These are phyloP conservation scores for Silurus asotus DNA, from an alignment of 2,113 vertebrate species.

Conservation along the genomic window DNA sequence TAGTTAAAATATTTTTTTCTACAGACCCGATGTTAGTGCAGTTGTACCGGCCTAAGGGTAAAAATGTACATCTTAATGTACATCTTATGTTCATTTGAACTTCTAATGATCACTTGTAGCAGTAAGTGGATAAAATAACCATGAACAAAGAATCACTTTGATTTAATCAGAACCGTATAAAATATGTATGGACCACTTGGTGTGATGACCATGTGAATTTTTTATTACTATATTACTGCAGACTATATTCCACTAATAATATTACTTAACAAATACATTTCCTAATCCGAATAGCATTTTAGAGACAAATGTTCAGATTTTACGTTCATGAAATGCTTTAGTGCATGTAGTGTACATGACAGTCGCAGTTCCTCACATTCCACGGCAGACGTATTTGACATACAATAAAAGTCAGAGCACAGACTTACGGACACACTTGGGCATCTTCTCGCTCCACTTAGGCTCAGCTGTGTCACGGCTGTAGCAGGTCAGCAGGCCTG, in stretches of 20 bases:
- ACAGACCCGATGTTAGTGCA: too few species aligned
- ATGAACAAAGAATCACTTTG: neutral
- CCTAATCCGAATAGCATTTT: neutral
- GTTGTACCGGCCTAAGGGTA: too few species aligned
- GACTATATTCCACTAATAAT: too few species aligned
- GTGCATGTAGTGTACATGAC: neutral
- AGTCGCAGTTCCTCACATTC: neutral
- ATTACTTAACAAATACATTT: neutral
- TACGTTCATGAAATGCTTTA: neutral
- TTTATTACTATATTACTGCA: neutral
- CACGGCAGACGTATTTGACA: neutral
- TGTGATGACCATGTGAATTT: neutral
- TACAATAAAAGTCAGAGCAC: neutral
- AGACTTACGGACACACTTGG: slow-evolving; percentile 93
- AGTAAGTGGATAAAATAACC: neutral
- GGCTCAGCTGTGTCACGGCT: slow-evolving; percentile 83
- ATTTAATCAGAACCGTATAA: neutral
- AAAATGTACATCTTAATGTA: too few species aligned
- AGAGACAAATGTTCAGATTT: neutral
- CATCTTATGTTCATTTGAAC: neutral
- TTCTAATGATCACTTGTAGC: neutral
- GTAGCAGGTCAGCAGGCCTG: slow-evolving; percentile 84
- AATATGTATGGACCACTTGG: neutral
- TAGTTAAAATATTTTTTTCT: too few species aligned
- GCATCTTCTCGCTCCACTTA: slow-evolving; percentile 91